phyloP scores from a whole-genome alignment of 2,113 vertebrate genomes.

The Hypanus sabinus region DNA sequence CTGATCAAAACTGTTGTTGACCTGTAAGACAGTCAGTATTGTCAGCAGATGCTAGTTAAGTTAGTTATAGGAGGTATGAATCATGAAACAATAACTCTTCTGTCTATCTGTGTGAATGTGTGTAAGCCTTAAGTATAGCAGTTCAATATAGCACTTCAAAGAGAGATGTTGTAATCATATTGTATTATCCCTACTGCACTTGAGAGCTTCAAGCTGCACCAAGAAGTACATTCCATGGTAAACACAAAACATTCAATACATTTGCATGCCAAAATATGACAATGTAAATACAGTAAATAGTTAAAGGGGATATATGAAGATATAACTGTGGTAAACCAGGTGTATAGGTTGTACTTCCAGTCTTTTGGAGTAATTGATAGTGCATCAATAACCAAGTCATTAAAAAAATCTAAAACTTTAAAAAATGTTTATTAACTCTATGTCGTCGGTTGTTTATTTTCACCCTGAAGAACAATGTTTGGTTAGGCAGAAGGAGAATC shows the following conservation, averaged over 20 bases:
- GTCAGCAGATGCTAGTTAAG: too few relatives aligned
- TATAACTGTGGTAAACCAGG: too few relatives aligned
- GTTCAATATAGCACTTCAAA: too few relatives aligned
- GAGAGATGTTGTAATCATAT: neutral
- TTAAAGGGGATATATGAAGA: neutral
- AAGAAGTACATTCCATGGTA: neutral
- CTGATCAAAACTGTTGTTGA: too few relatives aligned
- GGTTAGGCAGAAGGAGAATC: too few relatives aligned
- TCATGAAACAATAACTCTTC: neutral
- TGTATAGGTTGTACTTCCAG: too few relatives aligned
- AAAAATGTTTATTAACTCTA: neutral
- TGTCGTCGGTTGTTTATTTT: neutral
- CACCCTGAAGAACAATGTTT: too few relatives aligned
- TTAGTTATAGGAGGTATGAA: too few relatives aligned
- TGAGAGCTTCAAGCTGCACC: neutral
- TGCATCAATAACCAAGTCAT: slow-evolving; percentile 2
- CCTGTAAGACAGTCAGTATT: too few relatives aligned
- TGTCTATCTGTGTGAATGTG: neutral
- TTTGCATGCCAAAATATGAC: neutral
- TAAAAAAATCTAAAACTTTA: neutral
- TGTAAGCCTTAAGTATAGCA: neutral
- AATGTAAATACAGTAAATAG: neutral
- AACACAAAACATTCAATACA: neutral
- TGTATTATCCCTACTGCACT: neutral
- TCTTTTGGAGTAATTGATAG: too few relatives aligned